These are phyloP conservation scores for Miltochrista miniata DNA, from an alignment of 2,888 invertebrate genomes.

Conservation along the genomic window DNA sequence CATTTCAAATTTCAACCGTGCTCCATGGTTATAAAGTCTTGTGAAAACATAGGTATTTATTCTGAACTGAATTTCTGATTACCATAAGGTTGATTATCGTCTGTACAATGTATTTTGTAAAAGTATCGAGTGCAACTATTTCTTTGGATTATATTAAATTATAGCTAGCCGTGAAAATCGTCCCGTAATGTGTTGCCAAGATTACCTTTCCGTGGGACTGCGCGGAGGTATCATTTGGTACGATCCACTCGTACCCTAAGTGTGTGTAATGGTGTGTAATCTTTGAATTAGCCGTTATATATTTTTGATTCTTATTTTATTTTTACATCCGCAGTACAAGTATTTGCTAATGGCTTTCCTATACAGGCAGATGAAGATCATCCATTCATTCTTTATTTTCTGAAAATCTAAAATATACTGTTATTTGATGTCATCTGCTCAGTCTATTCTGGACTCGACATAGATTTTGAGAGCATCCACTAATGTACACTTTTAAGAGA, in stretches of 20 bases:
- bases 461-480: too few species aligned
- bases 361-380: conserved; percentile 4
- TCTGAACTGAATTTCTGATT: conserved; percentile 22
- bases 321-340: conserved; percentile 47
- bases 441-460: too few species aligned
- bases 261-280: conserved; percentile 73
- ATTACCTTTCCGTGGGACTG: conserved; percentile 77
- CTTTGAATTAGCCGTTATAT: conserved; percentile 76
- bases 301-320: conserved; percentile 70
- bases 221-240: conserved; percentile 71
- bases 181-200: conserved; percentile 78
- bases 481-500: too few species aligned
- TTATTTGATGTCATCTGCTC: too few species aligned
- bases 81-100: conserved; percentile 41
- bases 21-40: conserved; percentile 36
- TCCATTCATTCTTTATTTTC: neutral
- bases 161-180: conserved; percentile 82
- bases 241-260: conserved; percentile 65
- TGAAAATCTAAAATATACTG: neutral
- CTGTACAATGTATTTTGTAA: conserved; percentile 38
- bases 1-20: conserved; percentile 51
- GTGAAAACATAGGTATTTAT: conserved; percentile 19
- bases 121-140: conserved; percentile 71
- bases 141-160: conserved; percentile 84
- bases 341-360: conserved; percentile 27